Evolutionary conservation across 1,140 invertebrate genomes (phyloP).

Genomic region (Drosophila triauraria): DNA sequence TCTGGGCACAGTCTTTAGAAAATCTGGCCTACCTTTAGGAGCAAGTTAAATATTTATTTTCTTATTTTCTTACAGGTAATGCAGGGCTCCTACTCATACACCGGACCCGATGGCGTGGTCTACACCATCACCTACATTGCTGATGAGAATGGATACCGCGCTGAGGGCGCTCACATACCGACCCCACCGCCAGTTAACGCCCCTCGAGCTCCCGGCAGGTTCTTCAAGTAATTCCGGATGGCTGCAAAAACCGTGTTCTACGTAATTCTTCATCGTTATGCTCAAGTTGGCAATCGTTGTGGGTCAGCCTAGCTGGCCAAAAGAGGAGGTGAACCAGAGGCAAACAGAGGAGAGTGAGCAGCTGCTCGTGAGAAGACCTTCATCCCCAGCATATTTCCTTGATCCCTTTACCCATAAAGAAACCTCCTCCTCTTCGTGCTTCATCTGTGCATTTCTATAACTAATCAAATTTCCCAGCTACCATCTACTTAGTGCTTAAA

Average conservation of each 20-base stretch:
- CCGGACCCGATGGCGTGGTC: slow-evolving; percentile 88
- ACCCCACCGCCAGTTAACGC: slow-evolving; percentile 86
- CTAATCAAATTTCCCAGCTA: slow-evolving; percentile 16
- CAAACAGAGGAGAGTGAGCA: slow-evolving; percentile 25
- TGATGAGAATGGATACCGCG: slow-evolving; percentile 89
- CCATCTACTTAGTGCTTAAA: slow-evolving; percentile 50
- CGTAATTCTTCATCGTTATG: slow-evolving; percentile 39
- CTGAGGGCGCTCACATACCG: slow-evolving; percentile 86
- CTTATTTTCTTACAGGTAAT: slow-evolving; percentile 85
- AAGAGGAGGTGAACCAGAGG: slow-evolving; percentile 11
- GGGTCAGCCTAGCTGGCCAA: slow-evolving; percentile 2
- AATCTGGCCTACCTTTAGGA: slow-evolving; percentile 23
- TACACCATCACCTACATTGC: slow-evolving; percentile 89
- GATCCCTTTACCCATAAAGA: background rate
- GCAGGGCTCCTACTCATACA: slow-evolving; percentile 88
- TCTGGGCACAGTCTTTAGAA: background rate
- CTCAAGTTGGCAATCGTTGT: slow-evolving; percentile 36
- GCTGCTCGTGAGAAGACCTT: slow-evolving; percentile 30
- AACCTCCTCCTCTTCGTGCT: slow-evolving; percentile 16
- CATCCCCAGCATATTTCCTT: slow-evolving; percentile 5
- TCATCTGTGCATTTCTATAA: slow-evolving; percentile 40
- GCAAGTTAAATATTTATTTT: slow-evolving; percentile 35
- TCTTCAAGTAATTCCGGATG: slow-evolving; percentile 74
- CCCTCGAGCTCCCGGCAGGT: slow-evolving; percentile 74
- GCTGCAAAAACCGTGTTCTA: background rate